phyloP scores from a whole-genome alignment of 2,113 vertebrate species.

The Psittacara wagleri region DNA sequence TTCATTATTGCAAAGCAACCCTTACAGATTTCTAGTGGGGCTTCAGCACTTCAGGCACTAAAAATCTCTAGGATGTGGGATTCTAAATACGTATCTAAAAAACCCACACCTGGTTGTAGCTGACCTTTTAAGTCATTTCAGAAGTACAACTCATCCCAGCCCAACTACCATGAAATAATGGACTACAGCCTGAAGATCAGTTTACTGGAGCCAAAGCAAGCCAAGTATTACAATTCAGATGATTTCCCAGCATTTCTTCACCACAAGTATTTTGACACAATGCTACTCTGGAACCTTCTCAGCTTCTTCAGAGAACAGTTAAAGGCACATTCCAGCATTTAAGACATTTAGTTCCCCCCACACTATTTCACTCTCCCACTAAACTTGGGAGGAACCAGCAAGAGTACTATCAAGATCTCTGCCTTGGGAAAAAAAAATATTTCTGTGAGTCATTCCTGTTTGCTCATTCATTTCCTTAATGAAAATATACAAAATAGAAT shows the following conservation, averaged over 20 bases:
- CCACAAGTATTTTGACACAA: not conserved
- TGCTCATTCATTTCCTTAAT: not conserved
- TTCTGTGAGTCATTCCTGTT: not conserved
- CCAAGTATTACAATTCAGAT: not conserved
- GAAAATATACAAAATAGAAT: not conserved
- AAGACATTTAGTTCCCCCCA: not conserved
- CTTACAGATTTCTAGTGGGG: fast-evolving
- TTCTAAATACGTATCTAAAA: not conserved
- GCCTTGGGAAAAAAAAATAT: not conserved
- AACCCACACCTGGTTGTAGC: not conserved
- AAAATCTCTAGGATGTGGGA: not conserved
- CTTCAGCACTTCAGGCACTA: not conserved
- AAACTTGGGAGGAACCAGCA: not conserved
- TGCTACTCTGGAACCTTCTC: not conserved
- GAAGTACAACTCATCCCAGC: not conserved
- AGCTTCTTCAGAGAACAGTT: not conserved
- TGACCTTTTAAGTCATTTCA: not conserved
- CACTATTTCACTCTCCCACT: not conserved
- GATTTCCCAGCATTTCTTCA: not conserved
- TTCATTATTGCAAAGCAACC: not conserved
- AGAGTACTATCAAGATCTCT: not conserved
- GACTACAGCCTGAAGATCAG: not conserved
- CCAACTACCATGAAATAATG: not conserved
- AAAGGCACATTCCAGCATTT: not conserved
- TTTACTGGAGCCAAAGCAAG: not conserved